Evolutionary conservation across 2,797 vertebrate species (phyloP).

Genomic region (Smutsia temminckii): DNA sequence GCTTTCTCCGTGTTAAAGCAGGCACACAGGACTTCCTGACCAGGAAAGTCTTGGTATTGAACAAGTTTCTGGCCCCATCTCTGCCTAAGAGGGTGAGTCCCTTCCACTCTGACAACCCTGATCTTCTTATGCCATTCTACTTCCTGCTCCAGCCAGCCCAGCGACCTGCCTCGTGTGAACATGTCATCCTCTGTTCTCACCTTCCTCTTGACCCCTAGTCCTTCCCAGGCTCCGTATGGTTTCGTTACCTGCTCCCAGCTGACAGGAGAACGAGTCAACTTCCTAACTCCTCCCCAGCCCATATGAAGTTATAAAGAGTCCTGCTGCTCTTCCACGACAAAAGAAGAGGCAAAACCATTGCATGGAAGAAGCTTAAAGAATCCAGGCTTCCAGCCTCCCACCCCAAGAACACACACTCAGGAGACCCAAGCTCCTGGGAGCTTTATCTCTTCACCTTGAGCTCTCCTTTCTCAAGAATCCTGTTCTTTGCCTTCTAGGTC

Average conservation of each 20-base stretch:
- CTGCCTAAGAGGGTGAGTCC: slow-evolving; percentile 50
- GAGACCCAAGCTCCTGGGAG: not conserved
- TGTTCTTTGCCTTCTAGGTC: not conserved
- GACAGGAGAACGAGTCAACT: not conserved
- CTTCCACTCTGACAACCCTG: slow-evolving; percentile 36
- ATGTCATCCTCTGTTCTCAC: slow-evolving; percentile 18
- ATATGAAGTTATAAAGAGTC: slow-evolving; percentile 50
- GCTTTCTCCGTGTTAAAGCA: not conserved
- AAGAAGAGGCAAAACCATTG: not conserved
- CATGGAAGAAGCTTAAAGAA: not conserved
- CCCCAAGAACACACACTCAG: not conserved
- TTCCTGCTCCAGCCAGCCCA: slow-evolving; percentile 59
- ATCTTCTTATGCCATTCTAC: not conserved
- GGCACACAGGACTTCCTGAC: not conserved
- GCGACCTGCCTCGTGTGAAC: slow-evolving; percentile 24
- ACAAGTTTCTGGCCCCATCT: slow-evolving; percentile 44
- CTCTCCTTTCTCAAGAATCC: not conserved
- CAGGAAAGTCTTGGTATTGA: not conserved
- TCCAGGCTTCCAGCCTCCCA: not conserved
- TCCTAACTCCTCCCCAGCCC: slow-evolving; percentile 23
- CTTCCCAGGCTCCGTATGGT: slow-evolving; percentile 23
- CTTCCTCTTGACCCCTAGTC: slow-evolving; percentile 9
- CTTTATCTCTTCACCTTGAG: not conserved
- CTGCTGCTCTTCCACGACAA: not conserved
- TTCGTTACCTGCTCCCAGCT: slow-evolving; percentile 31